Base-by-base conservation (phyloP, 2,113 vertebrate species). In the Choloepus hoffmanni region DNA sequence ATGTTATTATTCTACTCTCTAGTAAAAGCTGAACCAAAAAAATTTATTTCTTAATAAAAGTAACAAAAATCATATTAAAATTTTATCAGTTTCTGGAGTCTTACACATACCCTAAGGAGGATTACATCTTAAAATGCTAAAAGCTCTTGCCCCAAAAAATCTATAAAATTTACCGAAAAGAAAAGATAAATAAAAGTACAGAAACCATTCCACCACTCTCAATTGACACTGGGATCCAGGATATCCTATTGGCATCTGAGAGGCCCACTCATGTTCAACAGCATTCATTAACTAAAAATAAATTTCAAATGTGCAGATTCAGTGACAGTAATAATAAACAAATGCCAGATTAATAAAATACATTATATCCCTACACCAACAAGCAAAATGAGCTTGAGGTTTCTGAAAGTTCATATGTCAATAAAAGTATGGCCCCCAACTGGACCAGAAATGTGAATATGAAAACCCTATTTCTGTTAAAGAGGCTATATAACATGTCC, bases 281-380 rank as follows among this genome's bases (percentile, higher is more conserved):
- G 73, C 60, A 86, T 85, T 96, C 93, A 50, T 96, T 97, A 95
- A 76, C 92, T 74, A 92, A 95, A 92, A 97, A 90, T 96, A 95
- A 96, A 94, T 94, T 94, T 91, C 86, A 82, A 63, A 72, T 4
- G 50, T 84, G 82, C 23, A 85, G 82, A 97, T 92, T 89, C 85
- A 40, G 85, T 95, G 94, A 95, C 96, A 91, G 95, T 94, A 94
- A 97, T 91, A 97, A 97, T 96, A 96, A 97, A 97, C 90, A 97
- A 97, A 92, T 93, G 95, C 73, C 96, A 96, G 86, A 96, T 97
- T 95, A 96, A 73, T 36, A 88, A 93, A 97, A 97, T 95, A 95
- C 89, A 97, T 97, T 96, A 60, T n/a, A 78, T 60, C 63, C 43
- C 88, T 55, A 65, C 24, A 79, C 83, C 89, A 84, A 76, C 74